Base-by-base conservation (phyloP, 2,113 vertebrate species). In the Pseudorectes ferrugineus region DNA sequence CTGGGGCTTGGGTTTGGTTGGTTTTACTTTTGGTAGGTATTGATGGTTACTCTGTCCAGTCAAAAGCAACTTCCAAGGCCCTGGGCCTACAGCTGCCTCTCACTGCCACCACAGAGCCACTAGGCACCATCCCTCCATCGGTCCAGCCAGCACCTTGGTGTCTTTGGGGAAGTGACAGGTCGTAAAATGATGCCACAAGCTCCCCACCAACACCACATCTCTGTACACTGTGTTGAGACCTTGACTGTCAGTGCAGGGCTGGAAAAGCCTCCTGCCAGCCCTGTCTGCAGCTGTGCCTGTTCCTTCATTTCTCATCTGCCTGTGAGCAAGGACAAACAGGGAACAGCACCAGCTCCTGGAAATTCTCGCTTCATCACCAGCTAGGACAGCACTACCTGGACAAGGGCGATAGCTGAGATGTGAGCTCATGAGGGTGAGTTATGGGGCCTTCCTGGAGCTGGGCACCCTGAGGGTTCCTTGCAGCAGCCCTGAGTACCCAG, bases 51-150 rank as follows among this genome's bases (percentile, higher is more conserved):
- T 85, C 1, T 0, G 15, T 23, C 36, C 42, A 21, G 36, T 46
- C 58, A 51, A 63, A 67, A 55, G 38, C 52, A 71, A 16, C 9
- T 81, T 55, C 46, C 29, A 38, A 43, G 36, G 43, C 25, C 28
- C 23, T 43, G 31, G 54, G 22, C 28, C 25, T 5, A 16, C 20
- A 3, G 5, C 22, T 49, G 15, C 46, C 24, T 38, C 42, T 57
- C 85, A 31, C 12, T n/a, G 61, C 55, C 38, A 19, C 61, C 38
- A 29, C 33, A 4, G 33, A 48, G 19, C 36, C 9, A 12, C 33
- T 0, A 8, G 36, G 16, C 5, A 4, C 21, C 54, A 35, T 46
- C 51, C 51, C 46, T 52, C 24, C 55, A 5, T 13, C 0, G 0
- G 18, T 29, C 35, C 36, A 35, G 46, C 23, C 19, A 6, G 75